Evolutionary conservation across 1,140 invertebrate species (phyloP).

Genomic region (Oreohelix idahoensis): DNA sequence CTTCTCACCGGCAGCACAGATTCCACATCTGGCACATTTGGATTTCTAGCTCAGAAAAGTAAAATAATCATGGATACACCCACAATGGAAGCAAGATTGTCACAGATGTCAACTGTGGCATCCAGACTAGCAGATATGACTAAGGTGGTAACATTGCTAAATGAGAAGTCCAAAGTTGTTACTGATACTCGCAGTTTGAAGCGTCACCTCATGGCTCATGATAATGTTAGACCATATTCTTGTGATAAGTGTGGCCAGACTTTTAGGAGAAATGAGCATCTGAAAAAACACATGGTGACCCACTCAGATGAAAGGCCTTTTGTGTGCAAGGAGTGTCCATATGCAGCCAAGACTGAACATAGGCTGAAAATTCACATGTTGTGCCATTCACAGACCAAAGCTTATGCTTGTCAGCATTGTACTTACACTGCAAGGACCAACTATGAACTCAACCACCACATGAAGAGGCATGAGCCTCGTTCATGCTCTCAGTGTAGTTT

Average conservation of each 20-base stretch:
- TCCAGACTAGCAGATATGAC: slow-evolving; percentile 24
- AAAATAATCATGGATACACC: slow-evolving; percentile 25
- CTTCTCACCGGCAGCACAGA: neutral
- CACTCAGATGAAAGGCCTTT: slow-evolving; percentile 97
- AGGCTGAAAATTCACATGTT: slow-evolving; percentile 24
- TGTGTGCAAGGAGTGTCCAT: slow-evolving; percentile 90
- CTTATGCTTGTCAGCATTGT: slow-evolving; percentile 19
- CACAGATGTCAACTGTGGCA: slow-evolving; percentile 2
- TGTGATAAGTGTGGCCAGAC: slow-evolving; percentile 87
- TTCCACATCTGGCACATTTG: neutral
- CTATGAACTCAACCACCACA: slow-evolving; percentile 35
- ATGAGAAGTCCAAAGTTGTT: slow-evolving; percentile 22
- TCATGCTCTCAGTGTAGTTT: slow-evolving; percentile 29
- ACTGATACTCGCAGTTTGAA: slow-evolving; percentile 29
- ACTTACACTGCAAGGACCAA: slow-evolving; percentile 32
- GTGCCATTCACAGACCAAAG: slow-evolving; percentile 25
- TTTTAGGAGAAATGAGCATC: slow-evolving; percentile 90
- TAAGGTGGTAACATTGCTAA: slow-evolving; percentile 7
- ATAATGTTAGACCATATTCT: slow-evolving; percentile 80
- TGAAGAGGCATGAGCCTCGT: slow-evolving; percentile 31
- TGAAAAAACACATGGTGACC: slow-evolving; percentile 92
- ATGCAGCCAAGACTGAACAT: slow-evolving; percentile 75
- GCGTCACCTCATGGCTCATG: slow-evolving; percentile 42
- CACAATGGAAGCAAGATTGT: slow-evolving; percentile 10
- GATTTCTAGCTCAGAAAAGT: neutral